These are phyloP conservation scores for Engystomops pustulosus DNA, from an alignment of 2,113 vertebrate species.

Conservation along the genomic window DNA sequence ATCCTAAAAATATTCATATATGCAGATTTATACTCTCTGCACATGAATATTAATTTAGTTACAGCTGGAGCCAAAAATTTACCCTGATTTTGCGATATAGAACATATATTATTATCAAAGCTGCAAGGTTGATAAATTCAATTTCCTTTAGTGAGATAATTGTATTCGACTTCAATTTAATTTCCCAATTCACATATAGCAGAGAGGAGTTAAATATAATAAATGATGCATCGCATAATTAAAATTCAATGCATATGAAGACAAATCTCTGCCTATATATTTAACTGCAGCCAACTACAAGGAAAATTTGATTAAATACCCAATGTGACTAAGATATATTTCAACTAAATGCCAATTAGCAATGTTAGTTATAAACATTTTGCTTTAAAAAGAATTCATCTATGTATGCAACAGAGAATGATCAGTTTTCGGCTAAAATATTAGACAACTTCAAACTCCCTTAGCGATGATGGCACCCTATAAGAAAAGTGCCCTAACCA, in stretches of 20 bases:
- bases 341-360: background rate
- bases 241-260: slow-evolving; percentile 1
- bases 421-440: background rate
- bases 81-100: background rate
- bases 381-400: background rate
- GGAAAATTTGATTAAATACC: background rate
- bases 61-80: background rate
- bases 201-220: slow-evolving; percentile 25
- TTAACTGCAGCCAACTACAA: background rate
- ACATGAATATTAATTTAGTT: slow-evolving; percentile 13
- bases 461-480: background rate
- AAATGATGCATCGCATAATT: slow-evolving; percentile 35
- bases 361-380: background rate
- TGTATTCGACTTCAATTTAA: slow-evolving; percentile 18
- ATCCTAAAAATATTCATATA: background rate
- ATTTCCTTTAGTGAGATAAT: background rate
- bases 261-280: slow-evolving; percentile 29
- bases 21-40: background rate
- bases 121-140: slow-evolving; percentile 22
- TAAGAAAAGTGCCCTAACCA: background rate
- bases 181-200: background rate
- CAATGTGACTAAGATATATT: background rate
- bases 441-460: background rate
- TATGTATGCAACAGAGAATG: background rate
- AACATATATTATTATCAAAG: background rate